Base-by-base conservation (phyloP, 2,888 invertebrate species). In the Belgica antarctica region DNA sequence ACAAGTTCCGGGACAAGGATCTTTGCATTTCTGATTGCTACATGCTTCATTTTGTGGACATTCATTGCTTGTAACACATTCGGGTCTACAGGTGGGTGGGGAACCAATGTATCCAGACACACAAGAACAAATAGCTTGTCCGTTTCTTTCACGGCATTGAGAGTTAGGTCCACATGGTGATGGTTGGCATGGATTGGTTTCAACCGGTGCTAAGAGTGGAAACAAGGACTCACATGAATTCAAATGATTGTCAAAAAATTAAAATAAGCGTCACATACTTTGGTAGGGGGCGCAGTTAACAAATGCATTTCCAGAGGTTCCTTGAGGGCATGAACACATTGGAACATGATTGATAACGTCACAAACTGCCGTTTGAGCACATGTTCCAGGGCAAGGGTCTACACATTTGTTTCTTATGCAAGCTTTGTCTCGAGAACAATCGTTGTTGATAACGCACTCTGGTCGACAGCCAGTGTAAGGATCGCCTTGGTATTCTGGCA, bases 1-100 rank as follows among this genome's bases (percentile, higher is more conserved):
- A 76, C 93, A 94, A 74, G 88, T 88, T 72, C 89, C 89, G n/a
- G 86, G 85, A 75, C 94, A 94, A 3, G 94, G 93, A 79, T 94
- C 87, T n/a, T 84, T 80, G 76, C 94, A 94, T 80, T 91, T 91
- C 71, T 88, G 88, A 72, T 87, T 84, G 34, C 89, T 81, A 76
- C 94, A 94, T 17, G 92, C 88, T 76, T 85, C 86, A 76, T 89
- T 87, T 63, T 85, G 81, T 1, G 89, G 82, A 79, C 94, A 94
- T 75, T 93, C 92, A 0, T 87, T 84, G 77, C 89, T 92, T 1
- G 89, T 78, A 1, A 89, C 85, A 78, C 93, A 94, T 79, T 92
- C 91, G 0, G 92, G 92, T 73, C 90, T 84, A 77, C 92, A 92
- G 71, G 86, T 83, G 74, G 86, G 85, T 0, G 93, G 91, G 81